Evolutionary conservation across 1,140 invertebrate genomes (phyloP), one percentile per base, ranked within the genome.

Genomic region (Brachionus asplanchnoidis): DNA sequence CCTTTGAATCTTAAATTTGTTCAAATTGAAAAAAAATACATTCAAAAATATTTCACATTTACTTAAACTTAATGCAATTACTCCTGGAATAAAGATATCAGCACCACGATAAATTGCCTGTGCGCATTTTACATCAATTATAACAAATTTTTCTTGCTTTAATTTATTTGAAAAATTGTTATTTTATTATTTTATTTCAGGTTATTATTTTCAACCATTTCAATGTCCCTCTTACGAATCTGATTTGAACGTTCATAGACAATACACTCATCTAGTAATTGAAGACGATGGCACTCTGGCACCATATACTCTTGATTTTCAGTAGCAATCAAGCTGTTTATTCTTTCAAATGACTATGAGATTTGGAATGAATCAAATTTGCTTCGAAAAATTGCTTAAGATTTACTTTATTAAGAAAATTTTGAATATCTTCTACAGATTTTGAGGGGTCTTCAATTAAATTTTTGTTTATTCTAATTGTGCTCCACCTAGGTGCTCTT

Each of bases 61-160:
- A 80, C 77, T 80, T 14, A 82, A 17, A 36, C 32, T 32, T 14
- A 82, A 46, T n/a, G 79, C 12, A 20, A 82, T 60, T 60, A 82
- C 17, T 60, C 79, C 79, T 40, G 79, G 79, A 0, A 82, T 65
- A 46, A 82, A 82, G 9, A 82, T 82, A 36, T 82, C 53, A 0
- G 79, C 79, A 46, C 79, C 79, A 28, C 79, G 20, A 9, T 17
- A 44, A 20, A 82, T 36, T 82, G 79, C 79, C 26, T 82, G 79
- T 1, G 79, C 79, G 8, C 79, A 82, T 82, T 82, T 82, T 20
- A 65, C 20, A 65, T 82, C 79, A n/a, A 82, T 82, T 20, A 82
- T 82, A 7, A 36, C 78, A 20, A 23, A 28, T 60, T 82, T 82
- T 36, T 53, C 20, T 2, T n/a, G 23, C 73, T 77, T 50, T 82